Evolutionary conservation across 2,797 vertebrate genomes (phyloP), one percentile per base, ranked within the genome.

Genomic region (Notolepis coatsorum): DNA sequence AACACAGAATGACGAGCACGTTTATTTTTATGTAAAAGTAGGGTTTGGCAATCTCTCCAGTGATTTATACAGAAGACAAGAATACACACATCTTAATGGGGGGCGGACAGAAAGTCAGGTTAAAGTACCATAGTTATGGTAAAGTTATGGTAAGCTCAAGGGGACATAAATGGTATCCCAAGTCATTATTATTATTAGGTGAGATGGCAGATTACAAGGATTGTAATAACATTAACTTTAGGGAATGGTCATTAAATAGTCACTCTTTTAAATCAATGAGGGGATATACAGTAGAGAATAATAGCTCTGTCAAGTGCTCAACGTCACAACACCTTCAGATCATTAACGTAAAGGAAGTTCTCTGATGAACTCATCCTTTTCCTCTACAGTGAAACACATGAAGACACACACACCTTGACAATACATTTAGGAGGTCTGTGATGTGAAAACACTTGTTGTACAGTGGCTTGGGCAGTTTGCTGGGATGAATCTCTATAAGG

Each of bases 401-500:
- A 43, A 25, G 6, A 49, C 27, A 55, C 46, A 71, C 35, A 52
- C 54, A 27, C n/a, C 25, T 28, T 48, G 37, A 58, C 18, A 28
- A 17, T 15, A 42, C 6, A 15, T 17, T 10, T 50, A 33, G 35
- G 6, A 57, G 7, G 23, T 2, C 37, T n/a, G 28, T 33, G 49
- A 48, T 33, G n/a, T n/a, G n/a, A 48, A 48, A 6, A 60, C 6
- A 6, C 51, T 54, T 50, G 5, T 41, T 77, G 55, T 72, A 48
- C 45, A 55, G 65, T 70, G 38, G 50, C 51, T 45, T 49, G 4
- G 31, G 21, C 47, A 55, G 8, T 52, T 50, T 5, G 4, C 23
- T 68, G 69, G 33, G 23, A 73, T n/a, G n/a, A 71, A 80, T 82
- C 51, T 75, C 61, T 68, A 58, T 79, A 90, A 89, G 90, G 90